Base-by-base conservation (phyloP, 2,113 vertebrate genomes). In the Empidonax traillii region DNA sequence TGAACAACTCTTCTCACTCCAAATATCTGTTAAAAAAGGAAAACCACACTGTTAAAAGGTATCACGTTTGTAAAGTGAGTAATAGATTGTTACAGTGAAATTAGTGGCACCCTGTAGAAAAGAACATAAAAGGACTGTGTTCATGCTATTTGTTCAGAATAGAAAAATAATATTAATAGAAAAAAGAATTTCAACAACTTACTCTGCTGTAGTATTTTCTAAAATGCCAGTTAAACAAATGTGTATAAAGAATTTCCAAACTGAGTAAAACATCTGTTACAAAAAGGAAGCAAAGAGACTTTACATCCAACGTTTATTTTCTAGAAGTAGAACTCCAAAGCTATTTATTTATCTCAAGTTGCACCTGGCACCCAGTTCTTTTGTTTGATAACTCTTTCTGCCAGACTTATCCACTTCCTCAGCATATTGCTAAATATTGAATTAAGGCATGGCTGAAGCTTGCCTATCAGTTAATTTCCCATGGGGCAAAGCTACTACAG, bases 391-490 rank as follows among this genome's bases (percentile, higher is more conserved):
- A 44, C 8, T 41, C 43, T 83, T 89, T 69, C 24, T 76, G 23
- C n/a, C 77, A 63, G 61, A 73, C n/a, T 69, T 82, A 79, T 22
- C 25, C 58, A 81, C 68, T 95, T 95, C 73, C 78, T 72, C 65
- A 62, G 4, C 20, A 31, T 56, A 52, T 68, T 85, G 65, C 22
- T 85, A 89, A 87, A 61, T 87, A 91, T 65, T 81, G 68, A 95
- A 84, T 88, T 68, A 95, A 82, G 55, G 62, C 62, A 55, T 30
- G 56, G 39, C 41, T 87, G 81, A 89, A 81, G 76, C 68, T 79
- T 93, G 71, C 61, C 79, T 94, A 63, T 79, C 77, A 43, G 75
- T 78, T 86, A 73, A 94, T 92, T 95, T 93, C 78, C 90, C 37
- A 12, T 77, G 43, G 44, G 3, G 0, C 39, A 39, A 65, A 81